Evolutionary conservation across 1,140 invertebrate species (phyloP).

Genomic region (Araneus ventricosus): DNA sequence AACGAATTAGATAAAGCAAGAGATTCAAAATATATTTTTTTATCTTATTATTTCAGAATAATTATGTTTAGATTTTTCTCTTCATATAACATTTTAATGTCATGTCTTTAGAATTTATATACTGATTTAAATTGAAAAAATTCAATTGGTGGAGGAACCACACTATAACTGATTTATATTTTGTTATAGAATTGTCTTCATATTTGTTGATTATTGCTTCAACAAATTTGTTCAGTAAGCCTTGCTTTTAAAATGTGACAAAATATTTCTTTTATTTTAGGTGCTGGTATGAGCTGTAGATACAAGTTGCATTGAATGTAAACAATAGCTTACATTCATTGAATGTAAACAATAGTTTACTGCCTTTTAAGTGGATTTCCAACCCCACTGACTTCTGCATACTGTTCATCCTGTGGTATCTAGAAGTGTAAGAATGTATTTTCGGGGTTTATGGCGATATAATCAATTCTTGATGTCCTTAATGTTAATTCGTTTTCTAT

Average conservation of each 20-base stretch:
- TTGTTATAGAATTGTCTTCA: no score
- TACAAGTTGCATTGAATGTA: not conserved
- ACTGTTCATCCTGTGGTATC: not conserved
- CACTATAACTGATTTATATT: no score
- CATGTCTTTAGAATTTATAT: no score
- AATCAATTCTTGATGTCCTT: not conserved
- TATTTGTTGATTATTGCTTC: no score
- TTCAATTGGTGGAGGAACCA: no score
- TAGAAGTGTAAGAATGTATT: not conserved
- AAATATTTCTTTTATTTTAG: not conserved
- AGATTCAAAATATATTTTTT: no score
- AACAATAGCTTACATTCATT: not conserved
- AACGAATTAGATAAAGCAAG: no score
- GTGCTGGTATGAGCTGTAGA: slow-evolving; percentile 33
- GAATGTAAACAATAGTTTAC: not conserved
- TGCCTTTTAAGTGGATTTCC: not conserved
- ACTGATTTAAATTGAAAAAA: no score
- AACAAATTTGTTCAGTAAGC: no score
- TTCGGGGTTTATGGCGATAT: slow-evolving; percentile 1
- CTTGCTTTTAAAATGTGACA: not conserved
- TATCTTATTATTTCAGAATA: no score
- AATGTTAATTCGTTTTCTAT: slow-evolving; percentile 27
- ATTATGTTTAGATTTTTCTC: no score
- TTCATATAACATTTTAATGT: no score
- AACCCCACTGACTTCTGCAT: not conserved